Base-by-base conservation (phyloP, 2,888 invertebrate species). In the Clostera curtula region DNA sequence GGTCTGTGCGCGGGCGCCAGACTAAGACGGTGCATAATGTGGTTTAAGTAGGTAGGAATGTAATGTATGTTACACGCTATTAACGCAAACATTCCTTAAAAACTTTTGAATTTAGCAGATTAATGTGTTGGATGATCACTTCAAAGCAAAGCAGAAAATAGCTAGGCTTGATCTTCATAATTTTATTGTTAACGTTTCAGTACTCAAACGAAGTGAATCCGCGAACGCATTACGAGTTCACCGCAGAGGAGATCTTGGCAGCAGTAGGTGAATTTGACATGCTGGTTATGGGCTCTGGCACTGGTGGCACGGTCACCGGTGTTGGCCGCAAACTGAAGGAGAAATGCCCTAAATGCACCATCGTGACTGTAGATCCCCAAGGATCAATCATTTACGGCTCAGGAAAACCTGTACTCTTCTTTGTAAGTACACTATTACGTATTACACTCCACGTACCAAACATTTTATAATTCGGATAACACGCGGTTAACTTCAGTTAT, bases 241-340 rank as follows among this genome's bases (percentile, higher is more conserved):
- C 98, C 1, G 97, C 90, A 0, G 89, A 89, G 40, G 98, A 98
- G 83, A 96, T 98, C 48, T 79, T 95, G 23, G 86, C 90, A 29
- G 39, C 65, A 0, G 43, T 66, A 2, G 89, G 89, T 34, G 90
- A 88, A 53, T 71, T 97, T 12, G 96, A 97, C 66, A 90, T 95
- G 89, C 75, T 95, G 32, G 88, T 95, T 26, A 72, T 85, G 21
- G 91, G 93, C 9, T 90, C 96, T 4, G 98, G 98, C 6, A 97
- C 97, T 0, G 97, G 97, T 1, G 98, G 98, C 3, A 96, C 97
- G 0, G 86, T 97, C 7, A 88, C 92, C n/a, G 98, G 98, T 11
- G 87, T 97, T 30, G 95, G 92, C 0, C 86, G 94, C 12, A 94
- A 91, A 73, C 85, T 98, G 24, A 96, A 94, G 66, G 94, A 96